A percentile compares a stretch with the other conserved stretches of the same genome.
Conservation (phyloP, 2,888 invertebrate species). For the Pristionchus mayeri region DNA sequence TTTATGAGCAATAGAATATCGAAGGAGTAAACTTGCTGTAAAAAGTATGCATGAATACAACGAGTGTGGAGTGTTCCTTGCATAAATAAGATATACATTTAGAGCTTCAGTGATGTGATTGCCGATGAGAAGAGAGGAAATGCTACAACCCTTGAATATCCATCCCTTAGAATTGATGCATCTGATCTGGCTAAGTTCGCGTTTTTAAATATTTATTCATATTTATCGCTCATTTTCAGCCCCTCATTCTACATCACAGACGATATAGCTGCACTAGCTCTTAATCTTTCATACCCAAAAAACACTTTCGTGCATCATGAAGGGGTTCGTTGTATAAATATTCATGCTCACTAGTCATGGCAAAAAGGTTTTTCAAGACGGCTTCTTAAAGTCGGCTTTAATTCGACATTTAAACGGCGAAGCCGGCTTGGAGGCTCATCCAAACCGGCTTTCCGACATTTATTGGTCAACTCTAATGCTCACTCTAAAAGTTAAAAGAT, state of each 20-base stretch:
- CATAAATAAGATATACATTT: conserved; percentile 49
- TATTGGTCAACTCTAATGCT: background rate
- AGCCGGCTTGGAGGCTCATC: too few relatives aligned
- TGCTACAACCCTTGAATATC: conserved; percentile 16
- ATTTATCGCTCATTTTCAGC: background rate
- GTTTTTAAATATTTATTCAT: background rate
- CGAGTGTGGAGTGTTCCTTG: too few relatives aligned
- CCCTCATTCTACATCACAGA: conserved; percentile 35
- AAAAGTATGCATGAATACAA: too few relatives aligned
- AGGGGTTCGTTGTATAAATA: background rate
- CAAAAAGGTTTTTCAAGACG: background rate
- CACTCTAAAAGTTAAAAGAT: background rate
- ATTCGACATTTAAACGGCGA: background rate
- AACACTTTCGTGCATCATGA: conserved; percentile 37
- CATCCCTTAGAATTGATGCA: background rate
- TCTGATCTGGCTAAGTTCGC: background rate
- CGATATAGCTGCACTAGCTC: background rate
- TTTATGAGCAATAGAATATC: too few relatives aligned
- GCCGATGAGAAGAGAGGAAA: background rate
- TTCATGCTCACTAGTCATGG: background rate
- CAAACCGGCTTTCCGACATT: background rate
- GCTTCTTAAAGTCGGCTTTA: background rate
- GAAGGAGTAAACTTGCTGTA: too few relatives aligned
- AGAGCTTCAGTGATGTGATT: conserved; percentile 3
- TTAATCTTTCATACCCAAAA: conserved; percentile 9